phyloP scores from a whole-genome alignment of 2,888 invertebrate species.

The Alentia gelatinosa region DNA sequence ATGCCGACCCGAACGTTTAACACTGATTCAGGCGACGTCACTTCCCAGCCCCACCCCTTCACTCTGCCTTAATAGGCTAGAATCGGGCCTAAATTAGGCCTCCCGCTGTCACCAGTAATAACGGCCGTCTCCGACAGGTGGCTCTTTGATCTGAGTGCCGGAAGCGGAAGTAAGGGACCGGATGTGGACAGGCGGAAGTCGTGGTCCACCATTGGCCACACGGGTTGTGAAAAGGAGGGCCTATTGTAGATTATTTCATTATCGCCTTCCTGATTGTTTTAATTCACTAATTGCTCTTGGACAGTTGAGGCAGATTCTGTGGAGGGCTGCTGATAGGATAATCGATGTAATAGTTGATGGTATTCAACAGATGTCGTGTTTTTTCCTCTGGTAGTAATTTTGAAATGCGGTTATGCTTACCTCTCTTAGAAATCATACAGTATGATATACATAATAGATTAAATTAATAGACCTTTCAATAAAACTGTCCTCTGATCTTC shows the following conservation, averaged over 20 bases:
- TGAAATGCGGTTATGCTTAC: no score
- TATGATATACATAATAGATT: no score
- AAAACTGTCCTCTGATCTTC: no score
- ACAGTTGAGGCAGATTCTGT: no score
- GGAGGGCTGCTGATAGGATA: no score
- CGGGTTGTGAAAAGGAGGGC: no score
- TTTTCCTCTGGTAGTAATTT: no score
- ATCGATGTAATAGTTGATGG: no score
- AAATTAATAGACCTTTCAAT: no score
- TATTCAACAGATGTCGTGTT: no score
- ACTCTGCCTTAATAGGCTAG: background rate
- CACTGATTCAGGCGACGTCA: background rate
- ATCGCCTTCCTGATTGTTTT: background rate
- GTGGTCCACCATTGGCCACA: background rate
- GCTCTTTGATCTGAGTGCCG: background rate
- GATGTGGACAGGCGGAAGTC: background rate
- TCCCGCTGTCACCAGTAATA: background rate
- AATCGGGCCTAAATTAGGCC: background rate
- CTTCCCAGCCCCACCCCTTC: background rate
- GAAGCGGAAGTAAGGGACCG: background rate
- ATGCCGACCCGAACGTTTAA: background rate
- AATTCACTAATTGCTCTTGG: background rate
- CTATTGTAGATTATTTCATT: background rate
- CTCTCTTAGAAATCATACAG: no score
- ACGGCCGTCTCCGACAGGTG: constrained; percentile 19